phyloP scores from a whole-genome alignment of 92 coral and sea anemone genomes.

The Umimayanthus chanpuru region DNA sequence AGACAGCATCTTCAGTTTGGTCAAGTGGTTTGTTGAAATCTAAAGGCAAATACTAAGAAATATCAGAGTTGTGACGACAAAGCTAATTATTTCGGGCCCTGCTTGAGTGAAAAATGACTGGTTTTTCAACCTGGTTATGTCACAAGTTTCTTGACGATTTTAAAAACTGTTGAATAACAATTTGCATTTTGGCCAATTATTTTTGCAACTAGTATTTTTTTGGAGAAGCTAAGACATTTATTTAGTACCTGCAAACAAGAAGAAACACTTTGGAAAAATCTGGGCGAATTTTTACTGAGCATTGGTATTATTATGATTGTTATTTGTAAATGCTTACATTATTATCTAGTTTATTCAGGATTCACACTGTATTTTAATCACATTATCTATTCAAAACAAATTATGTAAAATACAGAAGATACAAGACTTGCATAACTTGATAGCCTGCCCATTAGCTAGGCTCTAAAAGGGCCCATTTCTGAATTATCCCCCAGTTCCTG shows the following conservation, averaged over 20 bases:
- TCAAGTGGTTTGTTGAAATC: too few relatives aligned
- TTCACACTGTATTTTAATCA: neutral
- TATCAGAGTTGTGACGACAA: neutral
- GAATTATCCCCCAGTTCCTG: constrained; percentile 10
- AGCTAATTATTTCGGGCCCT: neutral
- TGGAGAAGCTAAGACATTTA: neutral
- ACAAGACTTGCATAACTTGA: neutral
- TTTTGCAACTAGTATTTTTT: too few relatives aligned
- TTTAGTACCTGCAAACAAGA: constrained; percentile 4
- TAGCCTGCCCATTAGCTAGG: neutral
- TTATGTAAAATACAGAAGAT: neutral
- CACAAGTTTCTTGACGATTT: neutral
- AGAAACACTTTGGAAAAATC: neutral
- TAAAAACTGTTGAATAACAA: neutral
- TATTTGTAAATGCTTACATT: neutral
- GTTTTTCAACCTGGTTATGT: neutral
- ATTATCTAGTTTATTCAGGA: constrained; percentile 2
- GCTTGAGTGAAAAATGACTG: neutral
- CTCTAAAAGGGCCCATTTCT: constrained; percentile 4
- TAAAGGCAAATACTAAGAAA: too few relatives aligned
- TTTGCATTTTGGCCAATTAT: constrained; percentile 1
- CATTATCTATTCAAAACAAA: neutral
- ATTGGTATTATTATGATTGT: neutral
- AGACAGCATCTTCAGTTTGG: constrained; percentile 36
- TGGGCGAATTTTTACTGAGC: neutral